Evolutionary conservation across 2,888 invertebrate species (phyloP).

Genomic region (Eilema sororculum): DNA sequence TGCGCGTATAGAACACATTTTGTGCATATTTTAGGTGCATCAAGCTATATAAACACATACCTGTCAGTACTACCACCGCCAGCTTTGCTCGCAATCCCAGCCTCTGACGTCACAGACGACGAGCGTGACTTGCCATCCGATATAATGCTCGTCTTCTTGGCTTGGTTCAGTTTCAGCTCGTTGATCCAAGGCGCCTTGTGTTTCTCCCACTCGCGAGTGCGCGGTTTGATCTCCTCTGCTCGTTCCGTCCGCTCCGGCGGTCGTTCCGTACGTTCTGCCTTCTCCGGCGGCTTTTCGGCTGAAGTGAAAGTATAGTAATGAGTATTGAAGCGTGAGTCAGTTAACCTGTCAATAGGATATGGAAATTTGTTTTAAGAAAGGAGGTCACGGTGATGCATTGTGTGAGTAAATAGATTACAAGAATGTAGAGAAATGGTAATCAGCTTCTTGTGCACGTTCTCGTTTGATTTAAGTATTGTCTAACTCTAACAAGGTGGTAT

Average conservation of each 20-base stretch:
- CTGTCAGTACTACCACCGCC: conserved; percentile 77
- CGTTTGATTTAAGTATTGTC: not conserved
- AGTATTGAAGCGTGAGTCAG: conserved; percentile 20
- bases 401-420: not conserved
- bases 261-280: conserved; percentile 57
- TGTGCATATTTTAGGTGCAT: no score
- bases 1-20: no score
- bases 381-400: conserved; percentile 3
- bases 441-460: not conserved
- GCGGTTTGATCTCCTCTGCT: conserved; percentile 86
- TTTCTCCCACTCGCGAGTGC: conserved; percentile 90
- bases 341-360: conserved; percentile 7
- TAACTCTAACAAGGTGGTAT: not conserved
- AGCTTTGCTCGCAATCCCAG: conserved; percentile 55
- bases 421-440: not conserved
- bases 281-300: conserved; percentile 63
- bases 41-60: conserved; percentile 53
- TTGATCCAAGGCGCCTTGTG: conserved; percentile 93
- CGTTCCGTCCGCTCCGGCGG: conserved; percentile 49
- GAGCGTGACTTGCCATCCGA: conserved; percentile 70
- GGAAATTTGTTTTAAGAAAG: conserved; percentile 2
- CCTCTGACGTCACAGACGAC: conserved; percentile 63
- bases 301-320: conserved; percentile 22
- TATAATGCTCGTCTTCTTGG: conserved; percentile 87
- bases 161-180: conserved; percentile 93